Evolutionary conservation across 2,888 invertebrate species (phyloP).

Genomic region (Ophion costatus): DNA sequence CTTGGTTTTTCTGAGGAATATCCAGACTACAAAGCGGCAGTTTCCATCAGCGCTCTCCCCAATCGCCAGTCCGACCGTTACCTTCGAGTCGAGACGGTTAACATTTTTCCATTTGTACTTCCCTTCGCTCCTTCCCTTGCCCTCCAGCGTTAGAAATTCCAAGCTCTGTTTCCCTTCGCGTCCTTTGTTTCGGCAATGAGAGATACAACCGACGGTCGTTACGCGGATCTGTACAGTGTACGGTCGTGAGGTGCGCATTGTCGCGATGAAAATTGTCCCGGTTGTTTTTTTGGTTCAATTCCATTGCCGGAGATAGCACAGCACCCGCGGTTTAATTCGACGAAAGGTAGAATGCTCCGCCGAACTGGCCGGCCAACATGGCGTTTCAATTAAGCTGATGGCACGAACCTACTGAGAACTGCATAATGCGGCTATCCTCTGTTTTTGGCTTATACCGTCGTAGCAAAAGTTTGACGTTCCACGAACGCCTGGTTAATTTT

Average conservation of each 20-base stretch:
- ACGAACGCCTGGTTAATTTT: background rate
- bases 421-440: background rate
- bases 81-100: constrained; percentile 40
- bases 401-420: background rate
- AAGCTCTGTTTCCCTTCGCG: constrained; percentile 27
- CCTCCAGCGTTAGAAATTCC: constrained; percentile 33
- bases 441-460: background rate
- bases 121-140: constrained; percentile 29
- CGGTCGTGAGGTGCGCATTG: background rate
- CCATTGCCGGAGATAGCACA: constrained; percentile 16
- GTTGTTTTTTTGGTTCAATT: background rate
- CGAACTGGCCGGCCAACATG: background rate
- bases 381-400: constrained; percentile 5
- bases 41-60: constrained; percentile 59
- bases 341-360: constrained; percentile 18
- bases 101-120: constrained; percentile 51
- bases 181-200: constrained; percentile 21
- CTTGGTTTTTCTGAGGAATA: constrained; percentile 26
- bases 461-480: background rate
- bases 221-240: background rate
- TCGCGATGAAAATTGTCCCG: constrained; percentile 8
- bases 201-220: constrained; percentile 9
- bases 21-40: constrained; percentile 21
- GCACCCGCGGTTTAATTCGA: constrained; percentile 23
- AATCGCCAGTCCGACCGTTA: constrained; percentile 47